Evolutionary conservation across 2,797 vertebrate species (phyloP).

Genomic region (Centroberyx gerrardi): DNA sequence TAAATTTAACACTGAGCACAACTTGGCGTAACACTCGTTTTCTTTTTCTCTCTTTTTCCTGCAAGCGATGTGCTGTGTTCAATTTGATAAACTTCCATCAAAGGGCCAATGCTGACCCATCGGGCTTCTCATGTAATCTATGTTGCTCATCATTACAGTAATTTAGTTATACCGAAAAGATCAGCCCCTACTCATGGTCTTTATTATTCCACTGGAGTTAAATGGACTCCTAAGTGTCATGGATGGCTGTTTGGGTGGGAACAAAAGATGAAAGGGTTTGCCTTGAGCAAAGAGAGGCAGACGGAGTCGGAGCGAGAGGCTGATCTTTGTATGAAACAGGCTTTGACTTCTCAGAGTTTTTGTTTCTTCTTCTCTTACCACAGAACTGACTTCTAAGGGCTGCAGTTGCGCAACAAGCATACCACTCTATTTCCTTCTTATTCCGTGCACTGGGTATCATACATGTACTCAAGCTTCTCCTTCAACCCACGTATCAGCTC

Average conservation of each 20-base stretch:
- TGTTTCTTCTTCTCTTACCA: constrained; percentile 49
- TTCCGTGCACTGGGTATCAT: constrained; percentile 31
- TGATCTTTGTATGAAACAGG: constrained; percentile 52
- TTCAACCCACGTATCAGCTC: constrained; percentile 28
- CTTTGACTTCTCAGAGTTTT: constrained; percentile 42
- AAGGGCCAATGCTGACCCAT: constrained; percentile 55
- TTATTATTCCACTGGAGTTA: constrained; percentile 66
- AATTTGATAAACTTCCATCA: constrained; percentile 67
- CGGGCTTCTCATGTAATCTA: constrained; percentile 58
- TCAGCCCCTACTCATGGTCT: constrained; percentile 42
- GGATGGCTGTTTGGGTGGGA: constrained; percentile 66
- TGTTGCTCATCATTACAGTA: constrained; percentile 56
- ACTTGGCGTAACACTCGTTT: constrained; percentile 46
- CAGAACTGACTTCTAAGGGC: constrained; percentile 47
- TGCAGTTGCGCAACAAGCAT: constrained; percentile 43
- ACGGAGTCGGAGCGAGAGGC: constrained; percentile 50
- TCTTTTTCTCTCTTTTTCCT: constrained; percentile 30
- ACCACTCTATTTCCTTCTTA: constrained; percentile 52
- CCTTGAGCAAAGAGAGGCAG: constrained; percentile 67
- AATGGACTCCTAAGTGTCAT: constrained; percentile 68
- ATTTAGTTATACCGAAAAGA: constrained; percentile 53
- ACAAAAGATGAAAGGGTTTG: constrained; percentile 73
- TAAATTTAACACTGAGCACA: constrained; percentile 68
- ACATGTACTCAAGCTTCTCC: constrained; percentile 27
- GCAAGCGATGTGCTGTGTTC: constrained; percentile 47